Conservation (phyloP, 2,888 invertebrate genomes). For the Neoscelio sp. region DNA sequence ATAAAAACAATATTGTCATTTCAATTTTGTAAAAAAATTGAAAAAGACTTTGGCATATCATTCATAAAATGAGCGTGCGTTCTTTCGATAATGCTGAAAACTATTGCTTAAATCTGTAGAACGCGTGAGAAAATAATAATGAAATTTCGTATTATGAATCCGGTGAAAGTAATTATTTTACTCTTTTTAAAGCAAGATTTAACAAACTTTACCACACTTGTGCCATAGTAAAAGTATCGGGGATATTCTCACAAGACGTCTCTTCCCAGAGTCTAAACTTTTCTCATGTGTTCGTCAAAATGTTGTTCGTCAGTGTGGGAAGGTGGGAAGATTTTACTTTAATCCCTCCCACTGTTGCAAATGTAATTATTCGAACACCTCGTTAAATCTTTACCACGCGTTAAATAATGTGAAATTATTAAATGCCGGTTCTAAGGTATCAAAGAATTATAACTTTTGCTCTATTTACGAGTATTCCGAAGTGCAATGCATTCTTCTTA, state of each 20-base stretch:
- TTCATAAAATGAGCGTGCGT: too few species aligned
- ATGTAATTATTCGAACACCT: slow-evolving; percentile 46
- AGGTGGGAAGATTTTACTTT: slow-evolving; percentile 60
- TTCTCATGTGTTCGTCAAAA: slow-evolving; percentile 63
- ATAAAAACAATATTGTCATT: not conserved
- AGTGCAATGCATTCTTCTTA: slow-evolving; percentile 31
- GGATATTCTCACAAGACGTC: slow-evolving; percentile 59
- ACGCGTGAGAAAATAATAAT: slow-evolving; percentile 22
- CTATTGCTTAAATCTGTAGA: too few species aligned
- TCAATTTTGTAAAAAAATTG: not conserved
- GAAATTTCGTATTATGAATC: not conserved
- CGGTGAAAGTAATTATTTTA: slow-evolving; percentile 52
- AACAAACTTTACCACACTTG: slow-evolving; percentile 51
- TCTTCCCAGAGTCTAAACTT: slow-evolving; percentile 56
- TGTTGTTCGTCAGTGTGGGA: slow-evolving; percentile 56
- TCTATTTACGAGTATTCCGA: slow-evolving; percentile 51
- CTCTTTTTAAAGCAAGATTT: slow-evolving; percentile 49
- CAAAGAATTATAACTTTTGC: slow-evolving; percentile 48
- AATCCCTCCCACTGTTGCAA: slow-evolving; percentile 37
- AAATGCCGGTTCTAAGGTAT: slow-evolving; percentile 48
- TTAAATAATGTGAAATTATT: slow-evolving; percentile 54
- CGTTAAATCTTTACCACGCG: slow-evolving; percentile 52
- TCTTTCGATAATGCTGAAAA: too few species aligned
- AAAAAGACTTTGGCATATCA: not conserved
- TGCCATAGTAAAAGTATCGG: slow-evolving; percentile 27